Evolutionary conservation across 2,113 vertebrate species (phyloP), one percentile per base, ranked within the genome.

Genomic region (Cyanoderma ruficeps): DNA sequence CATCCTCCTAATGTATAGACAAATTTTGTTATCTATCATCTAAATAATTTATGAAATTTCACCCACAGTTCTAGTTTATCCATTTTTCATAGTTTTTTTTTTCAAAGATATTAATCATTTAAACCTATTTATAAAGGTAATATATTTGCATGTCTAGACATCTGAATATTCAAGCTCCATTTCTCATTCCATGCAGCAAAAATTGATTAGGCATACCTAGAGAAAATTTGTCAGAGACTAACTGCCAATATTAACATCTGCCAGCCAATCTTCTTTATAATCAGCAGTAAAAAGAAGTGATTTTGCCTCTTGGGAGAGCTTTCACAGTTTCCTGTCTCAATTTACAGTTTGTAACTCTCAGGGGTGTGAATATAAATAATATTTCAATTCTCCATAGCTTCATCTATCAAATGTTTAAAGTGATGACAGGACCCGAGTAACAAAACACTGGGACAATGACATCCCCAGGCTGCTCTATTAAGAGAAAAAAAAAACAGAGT

Each of bases 241-340:
- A 89, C 94, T 94, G 95, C 97, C 96, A 91, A 96, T 96, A 96
- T 94, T 94, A 97, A 95, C 89, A 97, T 96, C 95, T 97, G 94
- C 92, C 96, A 97, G 92, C 75, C 94, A 93, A 96, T 84, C 96
- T 93, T 90, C 84, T 93, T 93, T 72, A 78, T 92, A 98, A 97
- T 92, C 95, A 89, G 85, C 95, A 92, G 85, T 92, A 94, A 94
- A 97, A 95, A 93, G 60, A 93, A 96, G 85, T 96, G 92, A 93
- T 93, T 93, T 97, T 96, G 76, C 75, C 95, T 97, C 90, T 35
- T 42, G 92, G 96, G 91, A 91, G 75, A 94, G 79, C 67, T 90
- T 82, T 97, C 94, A 79, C 63, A 52, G 71, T 79, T 96, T 96
- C 85, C 77, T 22, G 70, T 94, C 93, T 86, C 94, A 94, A 39